phyloP scores from a whole-genome alignment of 2,113 vertebrate genomes.

The Psittacula cyanocephala region DNA sequence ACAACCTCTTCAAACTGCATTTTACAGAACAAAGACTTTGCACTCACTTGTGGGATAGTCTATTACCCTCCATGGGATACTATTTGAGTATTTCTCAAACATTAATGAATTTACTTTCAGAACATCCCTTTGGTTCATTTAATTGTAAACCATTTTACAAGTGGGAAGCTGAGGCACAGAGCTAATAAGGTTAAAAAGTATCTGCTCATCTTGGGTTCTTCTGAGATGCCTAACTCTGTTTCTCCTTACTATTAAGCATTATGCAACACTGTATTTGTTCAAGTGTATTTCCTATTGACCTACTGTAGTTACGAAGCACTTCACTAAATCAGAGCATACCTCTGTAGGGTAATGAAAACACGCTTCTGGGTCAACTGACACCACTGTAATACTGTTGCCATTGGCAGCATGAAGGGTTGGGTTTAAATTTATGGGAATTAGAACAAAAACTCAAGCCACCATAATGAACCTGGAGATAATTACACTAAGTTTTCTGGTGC shows the following conservation, averaged over 20 bases:
- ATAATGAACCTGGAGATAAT: not conserved
- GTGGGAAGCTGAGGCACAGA: constrained; percentile 63
- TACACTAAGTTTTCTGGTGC: not conserved
- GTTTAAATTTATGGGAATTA: constrained; percentile 34
- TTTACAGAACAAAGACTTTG: constrained; percentile 20
- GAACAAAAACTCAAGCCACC: constrained; percentile 24
- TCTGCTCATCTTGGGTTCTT: constrained; percentile 22
- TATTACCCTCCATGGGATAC: constrained; percentile 9
- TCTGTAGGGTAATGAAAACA: constrained; percentile 40
- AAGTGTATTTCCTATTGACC: constrained; percentile 56
- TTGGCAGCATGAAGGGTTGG: not conserved
- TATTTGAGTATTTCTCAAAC: constrained; percentile 44
- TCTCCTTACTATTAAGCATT: constrained; percentile 11
- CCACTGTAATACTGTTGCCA: constrained; percentile 4
- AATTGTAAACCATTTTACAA: constrained; percentile 61
- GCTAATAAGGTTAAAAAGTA: constrained; percentile 71
- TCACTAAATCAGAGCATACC: constrained; percentile 49
- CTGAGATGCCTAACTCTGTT: constrained; percentile 14
- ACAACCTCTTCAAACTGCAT: not conserved
- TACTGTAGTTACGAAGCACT: constrained; percentile 37
- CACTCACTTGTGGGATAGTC: constrained; percentile 8
- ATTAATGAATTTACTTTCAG: constrained; percentile 66
- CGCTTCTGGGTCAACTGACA: constrained; percentile 32
- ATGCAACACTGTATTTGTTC: constrained; percentile 26
- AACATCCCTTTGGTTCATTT: constrained; percentile 50